Conservation (phyloP, 2,888 invertebrate genomes). For the Euphydryas editha region DNA sequence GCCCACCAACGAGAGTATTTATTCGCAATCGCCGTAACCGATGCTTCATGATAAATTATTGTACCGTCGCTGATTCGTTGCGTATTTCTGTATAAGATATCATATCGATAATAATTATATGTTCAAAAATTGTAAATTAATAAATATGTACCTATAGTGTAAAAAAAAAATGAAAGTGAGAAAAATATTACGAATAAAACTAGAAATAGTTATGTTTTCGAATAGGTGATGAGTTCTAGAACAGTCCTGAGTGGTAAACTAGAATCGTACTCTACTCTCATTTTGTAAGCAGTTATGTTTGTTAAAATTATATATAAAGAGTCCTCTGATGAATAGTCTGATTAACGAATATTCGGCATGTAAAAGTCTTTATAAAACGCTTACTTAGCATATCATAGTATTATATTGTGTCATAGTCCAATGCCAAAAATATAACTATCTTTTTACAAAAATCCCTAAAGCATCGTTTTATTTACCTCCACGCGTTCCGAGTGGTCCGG, state of each 20-base stretch:
- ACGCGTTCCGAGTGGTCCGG: slow-evolving; percentile 40
- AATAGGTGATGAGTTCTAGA: slow-evolving; percentile 76
- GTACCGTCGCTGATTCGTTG: slow-evolving; percentile 79
- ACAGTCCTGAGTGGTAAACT: slow-evolving; percentile 68
- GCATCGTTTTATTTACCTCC: slow-evolving; percentile 78
- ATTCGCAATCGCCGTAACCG: slow-evolving; percentile 76
- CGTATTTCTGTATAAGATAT: slow-evolving; percentile 80
- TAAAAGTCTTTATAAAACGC: slow-evolving; percentile 84
- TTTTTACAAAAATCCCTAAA: slow-evolving; percentile 82
- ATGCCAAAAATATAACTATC: slow-evolving; percentile 85
- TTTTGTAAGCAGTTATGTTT: slow-evolving; percentile 82
- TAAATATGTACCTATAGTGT: slow-evolving; percentile 81
- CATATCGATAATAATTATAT: slow-evolving; percentile 81
- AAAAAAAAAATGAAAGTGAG: slow-evolving; percentile 82
- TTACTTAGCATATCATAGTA: slow-evolving; percentile 85
- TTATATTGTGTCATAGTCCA: slow-evolving; percentile 85
- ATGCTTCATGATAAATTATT: slow-evolving; percentile 77
- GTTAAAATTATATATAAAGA: slow-evolving; percentile 82
- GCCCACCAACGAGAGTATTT: slow-evolving; percentile 76
- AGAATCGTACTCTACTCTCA: slow-evolving; percentile 76
- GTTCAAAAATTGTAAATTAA: slow-evolving; percentile 82
- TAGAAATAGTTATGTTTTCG: slow-evolving; percentile 80
- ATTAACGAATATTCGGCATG: slow-evolving; percentile 83
- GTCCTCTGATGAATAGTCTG: slow-evolving; percentile 84
- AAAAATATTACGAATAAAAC: slow-evolving; percentile 81